These are phyloP conservation scores for Lordiphosa andalusiaca DNA, from an alignment of 2,888 invertebrate genomes.

Conservation along the genomic window DNA sequence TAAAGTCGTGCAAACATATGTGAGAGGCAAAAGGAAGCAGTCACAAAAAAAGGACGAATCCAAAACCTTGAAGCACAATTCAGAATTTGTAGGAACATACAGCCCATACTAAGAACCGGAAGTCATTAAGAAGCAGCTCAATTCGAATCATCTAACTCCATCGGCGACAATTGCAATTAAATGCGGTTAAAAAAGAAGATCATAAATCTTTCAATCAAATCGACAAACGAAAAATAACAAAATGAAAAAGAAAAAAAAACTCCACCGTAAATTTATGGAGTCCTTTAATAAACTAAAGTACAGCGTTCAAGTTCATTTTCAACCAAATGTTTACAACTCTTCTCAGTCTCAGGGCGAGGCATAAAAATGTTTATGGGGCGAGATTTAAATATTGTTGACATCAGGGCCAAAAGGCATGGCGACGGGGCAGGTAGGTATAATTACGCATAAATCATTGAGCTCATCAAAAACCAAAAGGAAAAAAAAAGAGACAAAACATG, in stretches of 20 bases:
- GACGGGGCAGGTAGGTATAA: slow-evolving; percentile 30
- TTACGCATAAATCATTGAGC: slow-evolving; percentile 62
- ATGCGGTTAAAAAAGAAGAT: slow-evolving; percentile 13
- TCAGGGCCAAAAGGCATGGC: background rate
- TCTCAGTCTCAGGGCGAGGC: slow-evolving; percentile 11
- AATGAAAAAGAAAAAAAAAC: background rate
- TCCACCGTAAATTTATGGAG: slow-evolving; percentile 47
- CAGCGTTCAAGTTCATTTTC: slow-evolving; percentile 12
- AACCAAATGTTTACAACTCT: slow-evolving; percentile 25
- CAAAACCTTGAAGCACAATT: too few relatives aligned
- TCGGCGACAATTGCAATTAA: slow-evolving; percentile 14
- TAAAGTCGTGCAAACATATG: too few relatives aligned
- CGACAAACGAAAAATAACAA: slow-evolving; percentile 7
- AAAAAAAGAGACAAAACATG: slow-evolving; percentile 15
- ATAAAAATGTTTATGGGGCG: slow-evolving; percentile 59
- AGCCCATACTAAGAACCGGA: too few relatives aligned
- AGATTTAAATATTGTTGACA: slow-evolving; percentile 53
- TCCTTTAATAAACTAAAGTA: slow-evolving; percentile 62
- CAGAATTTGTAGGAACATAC: too few relatives aligned
- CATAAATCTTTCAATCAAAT: slow-evolving; percentile 57
- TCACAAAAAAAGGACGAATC: too few relatives aligned
- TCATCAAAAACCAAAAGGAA: background rate
- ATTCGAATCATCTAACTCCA: slow-evolving; percentile 19
- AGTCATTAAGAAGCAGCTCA: too few relatives aligned
- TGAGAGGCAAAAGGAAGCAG: too few relatives aligned